Evolutionary conservation across 2,888 invertebrate species (phyloP), one percentile per base, ranked within the genome.

Genomic region (Girardia tigrina): DNA sequence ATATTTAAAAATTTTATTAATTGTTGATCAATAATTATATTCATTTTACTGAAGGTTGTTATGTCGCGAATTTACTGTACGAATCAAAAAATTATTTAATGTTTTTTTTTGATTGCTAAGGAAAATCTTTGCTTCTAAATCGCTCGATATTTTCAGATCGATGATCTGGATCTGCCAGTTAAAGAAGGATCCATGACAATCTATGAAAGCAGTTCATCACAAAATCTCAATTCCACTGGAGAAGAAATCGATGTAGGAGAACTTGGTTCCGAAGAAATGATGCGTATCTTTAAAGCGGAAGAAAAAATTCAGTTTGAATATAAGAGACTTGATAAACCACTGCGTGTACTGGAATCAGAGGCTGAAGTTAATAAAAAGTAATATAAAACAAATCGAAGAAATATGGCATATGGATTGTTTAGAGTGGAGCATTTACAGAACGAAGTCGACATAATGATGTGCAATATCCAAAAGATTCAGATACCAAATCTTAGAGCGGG

Each of bases 81-180:
- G n/a, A n/a, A n/a, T n/a, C n/a, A n/a, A n/a, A n/a, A n/a, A n/a
- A n/a, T n/a, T n/a, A n/a, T n/a, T n/a, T n/a, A n/a, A n/a, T n/a
- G n/a, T n/a, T n/a, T n/a, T n/a, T n/a, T n/a, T n/a, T n/a, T n/a
- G n/a, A n/a, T n/a, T n/a, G n/a, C n/a, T n/a, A n/a, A n/a, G n/a
- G n/a, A n/a, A n/a, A n/a, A n/a, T n/a, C n/a, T n/a, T n/a, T n/a
- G n/a, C n/a, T n/a, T n/a, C n/a, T n/a, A n/a, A n/a, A n/a, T n/a
- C n/a, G n/a, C n/a, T n/a, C n/a, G n/a, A n/a, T n/a, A n/a, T n/a
- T n/a, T 78, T 0, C 75, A 84, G 91, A 92, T 98, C 88, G 94
- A 94, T 82, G 94, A 94, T 82, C 90, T 97, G 79, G 87, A 89
- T 29, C 89, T 98, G 79, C 97, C 97, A 0, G 88, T 97, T 87